phyloP scores from a whole-genome alignment of 2,797 vertebrate species.

The Melopsittacus undulatus region DNA sequence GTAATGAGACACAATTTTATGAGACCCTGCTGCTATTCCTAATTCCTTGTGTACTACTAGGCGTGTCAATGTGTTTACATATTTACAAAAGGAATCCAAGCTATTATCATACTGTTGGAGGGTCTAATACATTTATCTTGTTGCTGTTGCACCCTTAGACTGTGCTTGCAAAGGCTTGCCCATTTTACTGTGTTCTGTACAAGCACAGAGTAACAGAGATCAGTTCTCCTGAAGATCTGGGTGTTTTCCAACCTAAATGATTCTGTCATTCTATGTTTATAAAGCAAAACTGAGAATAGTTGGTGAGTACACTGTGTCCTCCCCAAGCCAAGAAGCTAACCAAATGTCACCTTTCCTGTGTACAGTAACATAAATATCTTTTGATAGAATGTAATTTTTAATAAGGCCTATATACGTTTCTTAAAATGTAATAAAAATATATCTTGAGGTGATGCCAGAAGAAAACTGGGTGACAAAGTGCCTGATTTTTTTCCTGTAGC shows the following conservation, averaged over 20 bases:
- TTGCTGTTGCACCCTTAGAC: neutral
- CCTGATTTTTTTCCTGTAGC: neutral
- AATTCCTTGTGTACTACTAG: neutral
- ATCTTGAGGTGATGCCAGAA: neutral
- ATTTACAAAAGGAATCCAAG: neutral
- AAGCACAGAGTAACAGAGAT: neutral
- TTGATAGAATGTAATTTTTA: neutral
- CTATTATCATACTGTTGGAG: neutral
- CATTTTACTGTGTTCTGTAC: neutral
- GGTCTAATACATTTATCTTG: neutral
- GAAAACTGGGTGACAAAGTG: neutral
- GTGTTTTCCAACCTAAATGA: neutral
- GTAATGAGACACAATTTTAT: neutral
- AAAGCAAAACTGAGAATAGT: neutral
- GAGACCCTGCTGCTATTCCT: neutral
- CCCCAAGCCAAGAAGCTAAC: neutral
- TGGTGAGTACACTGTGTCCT: neutral
- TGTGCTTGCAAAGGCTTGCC: neutral
- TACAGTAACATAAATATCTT: neutral
- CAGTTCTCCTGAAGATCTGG: neutral
- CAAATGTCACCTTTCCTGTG: neutral
- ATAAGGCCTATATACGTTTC: neutral
- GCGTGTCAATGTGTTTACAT: neutral
- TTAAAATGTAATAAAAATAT: neutral
- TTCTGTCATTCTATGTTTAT: neutral